phyloP scores from a whole-genome alignment of 2,888 invertebrate genomes.

The Sipunculus nudus region DNA sequence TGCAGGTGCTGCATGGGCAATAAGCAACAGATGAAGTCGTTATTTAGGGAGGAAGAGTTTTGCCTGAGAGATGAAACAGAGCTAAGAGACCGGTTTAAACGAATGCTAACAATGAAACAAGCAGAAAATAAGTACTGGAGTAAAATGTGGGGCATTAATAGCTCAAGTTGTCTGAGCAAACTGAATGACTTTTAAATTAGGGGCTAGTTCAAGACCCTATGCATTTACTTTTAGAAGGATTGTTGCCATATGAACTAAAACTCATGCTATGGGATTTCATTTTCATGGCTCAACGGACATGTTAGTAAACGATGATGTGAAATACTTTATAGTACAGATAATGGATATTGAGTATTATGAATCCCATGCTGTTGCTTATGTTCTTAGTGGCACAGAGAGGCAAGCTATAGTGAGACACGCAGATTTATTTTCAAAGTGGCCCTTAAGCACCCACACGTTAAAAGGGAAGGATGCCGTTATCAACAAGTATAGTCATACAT shows the following conservation, averaged over 20 bases:
- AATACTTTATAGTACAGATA: too few relatives aligned
- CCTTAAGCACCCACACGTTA: too few relatives aligned
- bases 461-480: too few relatives aligned
- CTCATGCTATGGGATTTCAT: not conserved
- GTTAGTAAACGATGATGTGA: too few relatives aligned
- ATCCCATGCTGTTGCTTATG: too few relatives aligned
- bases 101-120: not conserved
- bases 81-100: not conserved
- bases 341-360: too few relatives aligned
- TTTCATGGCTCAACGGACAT: too few relatives aligned
- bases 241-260: not conserved
- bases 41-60: not conserved
- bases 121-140: slow-evolving; percentile 2
- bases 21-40: too few relatives aligned
- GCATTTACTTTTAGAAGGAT: slow-evolving; percentile 2
- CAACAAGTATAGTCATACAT: too few relatives aligned
- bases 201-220: slow-evolving; percentile 1
- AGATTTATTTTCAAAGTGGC: too few relatives aligned
- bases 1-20: not conserved
- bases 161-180: not conserved
- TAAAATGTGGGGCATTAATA: slow-evolving; percentile 9
- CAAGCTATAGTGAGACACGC: too few relatives aligned
- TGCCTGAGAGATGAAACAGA: not conserved
- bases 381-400: too few relatives aligned
- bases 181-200: not conserved